Conservation (phyloP, 1,140 invertebrate genomes). For the Diachasmimorpha longicaudata region DNA sequence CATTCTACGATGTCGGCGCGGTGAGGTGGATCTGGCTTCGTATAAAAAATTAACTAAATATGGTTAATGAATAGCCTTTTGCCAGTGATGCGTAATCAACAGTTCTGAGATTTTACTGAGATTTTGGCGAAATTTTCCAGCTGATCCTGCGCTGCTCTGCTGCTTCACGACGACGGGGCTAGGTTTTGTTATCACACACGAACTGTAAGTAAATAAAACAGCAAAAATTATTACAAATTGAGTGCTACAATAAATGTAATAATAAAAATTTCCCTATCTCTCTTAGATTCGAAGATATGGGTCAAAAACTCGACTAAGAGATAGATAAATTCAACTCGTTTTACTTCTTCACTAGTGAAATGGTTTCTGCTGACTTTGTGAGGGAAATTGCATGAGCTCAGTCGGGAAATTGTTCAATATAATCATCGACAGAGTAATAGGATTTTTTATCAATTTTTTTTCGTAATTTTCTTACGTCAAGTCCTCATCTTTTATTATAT, state of each 20-base stretch:
- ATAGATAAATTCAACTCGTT: no score
- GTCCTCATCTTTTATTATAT: not conserved
- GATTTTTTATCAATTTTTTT: not conserved
- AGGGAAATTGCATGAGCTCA: no score
- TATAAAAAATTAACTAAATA: constrained; percentile 39
- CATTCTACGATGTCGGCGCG: constrained; percentile 72
- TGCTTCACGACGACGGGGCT: constrained; percentile 59
- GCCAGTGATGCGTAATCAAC: constrained; percentile 6
- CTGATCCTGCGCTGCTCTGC: constrained; percentile 60
- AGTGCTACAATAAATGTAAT: no score
- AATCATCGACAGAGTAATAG: no score
- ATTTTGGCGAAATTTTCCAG: constrained; percentile 53
- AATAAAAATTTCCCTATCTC: no score
- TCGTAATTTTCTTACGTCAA: not conserved
- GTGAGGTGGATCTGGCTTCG: constrained; percentile 54
- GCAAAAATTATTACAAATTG: not conserved
- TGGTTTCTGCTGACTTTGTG: no score
- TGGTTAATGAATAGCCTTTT: constrained; percentile 40
- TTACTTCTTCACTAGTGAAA: no score
- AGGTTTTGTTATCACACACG: constrained; percentile 58
- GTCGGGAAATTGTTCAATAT: no score
- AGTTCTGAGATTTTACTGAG: constrained; percentile 9
- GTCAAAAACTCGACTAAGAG: no score
- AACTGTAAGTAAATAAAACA: constrained; percentile 41
- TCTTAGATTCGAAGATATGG: no score